These are phyloP conservation scores for Copidosoma floridanum DNA, from an alignment of 1,140 invertebrate species.

Conservation along the genomic window DNA sequence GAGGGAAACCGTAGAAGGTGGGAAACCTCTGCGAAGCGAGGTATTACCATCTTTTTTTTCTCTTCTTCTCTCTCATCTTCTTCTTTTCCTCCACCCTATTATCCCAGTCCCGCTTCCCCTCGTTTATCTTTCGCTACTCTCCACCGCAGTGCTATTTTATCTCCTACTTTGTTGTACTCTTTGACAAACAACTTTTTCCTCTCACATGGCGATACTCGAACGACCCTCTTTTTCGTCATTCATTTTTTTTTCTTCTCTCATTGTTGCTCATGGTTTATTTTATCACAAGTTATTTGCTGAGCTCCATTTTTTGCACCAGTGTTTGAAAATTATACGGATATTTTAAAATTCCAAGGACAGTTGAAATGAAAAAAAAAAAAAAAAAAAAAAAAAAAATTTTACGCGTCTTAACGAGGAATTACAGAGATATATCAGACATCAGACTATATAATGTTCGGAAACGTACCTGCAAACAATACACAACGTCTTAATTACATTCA, in stretches of 20 bases:
- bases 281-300: neutral
- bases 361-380: neutral
- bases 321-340: no score
- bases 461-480: no score
- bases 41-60: constrained; percentile 42
- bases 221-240: neutral
- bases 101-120: neutral
- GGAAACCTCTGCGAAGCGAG: constrained; percentile 53
- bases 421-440: no score
- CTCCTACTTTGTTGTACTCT: no score
- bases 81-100: constrained; percentile 10
- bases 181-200: neutral
- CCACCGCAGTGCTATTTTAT: neutral
- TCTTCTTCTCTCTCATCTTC: constrained; percentile 32
- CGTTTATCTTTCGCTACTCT: constrained; percentile 5
- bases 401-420: no score
- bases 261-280: neutral
- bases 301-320: no score
- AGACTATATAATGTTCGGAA: no score
- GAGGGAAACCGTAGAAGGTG: constrained; percentile 56
- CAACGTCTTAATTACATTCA: no score
- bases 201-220: neutral
- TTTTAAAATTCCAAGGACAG: neutral
- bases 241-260: neutral
- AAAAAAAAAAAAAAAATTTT: neutral